Evolutionary conservation across 2,888 invertebrate species (phyloP).

Genomic region (Pandemis heparana): DNA sequence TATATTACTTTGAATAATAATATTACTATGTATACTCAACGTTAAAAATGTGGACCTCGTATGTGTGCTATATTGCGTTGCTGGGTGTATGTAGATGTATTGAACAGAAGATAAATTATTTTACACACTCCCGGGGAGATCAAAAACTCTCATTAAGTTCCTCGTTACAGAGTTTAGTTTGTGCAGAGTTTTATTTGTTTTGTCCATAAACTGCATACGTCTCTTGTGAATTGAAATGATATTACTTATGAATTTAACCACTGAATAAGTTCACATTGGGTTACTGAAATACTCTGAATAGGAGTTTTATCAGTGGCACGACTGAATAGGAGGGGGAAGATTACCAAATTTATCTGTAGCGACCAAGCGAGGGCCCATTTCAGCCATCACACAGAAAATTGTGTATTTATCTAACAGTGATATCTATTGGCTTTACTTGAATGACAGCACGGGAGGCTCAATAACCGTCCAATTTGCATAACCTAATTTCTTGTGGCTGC

Average conservation of each 20-base stretch:
- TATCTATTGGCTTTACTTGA: slow-evolving; percentile 64
- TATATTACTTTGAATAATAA: background rate
- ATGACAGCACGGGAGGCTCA: slow-evolving; percentile 61
- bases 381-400: slow-evolving; percentile 42
- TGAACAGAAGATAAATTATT: too few species aligned
- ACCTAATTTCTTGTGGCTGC: slow-evolving; percentile 72
- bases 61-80: too few species aligned
- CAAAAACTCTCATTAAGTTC: too few species aligned
- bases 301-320: slow-evolving; percentile 9
- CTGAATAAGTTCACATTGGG: background rate
- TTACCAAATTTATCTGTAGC: slow-evolving; percentile 19
- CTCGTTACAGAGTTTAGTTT: background rate
- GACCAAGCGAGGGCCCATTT: slow-evolving; percentile 28
- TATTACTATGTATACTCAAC: too few species aligned
- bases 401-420: slow-evolving; percentile 55
- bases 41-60: too few species aligned
- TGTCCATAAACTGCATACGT: background rate
- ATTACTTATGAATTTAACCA: background rate
- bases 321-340: background rate
- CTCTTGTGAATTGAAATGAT: background rate
- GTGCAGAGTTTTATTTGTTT: background rate
- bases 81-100: too few species aligned
- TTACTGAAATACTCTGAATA: background rate
- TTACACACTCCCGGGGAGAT: too few species aligned
- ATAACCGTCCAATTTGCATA: slow-evolving; percentile 75